Evolutionary conservation across 2,888 invertebrate genomes (phyloP), one percentile per base, ranked within the genome.

Genomic region (Eustalomyia histrio): DNA sequence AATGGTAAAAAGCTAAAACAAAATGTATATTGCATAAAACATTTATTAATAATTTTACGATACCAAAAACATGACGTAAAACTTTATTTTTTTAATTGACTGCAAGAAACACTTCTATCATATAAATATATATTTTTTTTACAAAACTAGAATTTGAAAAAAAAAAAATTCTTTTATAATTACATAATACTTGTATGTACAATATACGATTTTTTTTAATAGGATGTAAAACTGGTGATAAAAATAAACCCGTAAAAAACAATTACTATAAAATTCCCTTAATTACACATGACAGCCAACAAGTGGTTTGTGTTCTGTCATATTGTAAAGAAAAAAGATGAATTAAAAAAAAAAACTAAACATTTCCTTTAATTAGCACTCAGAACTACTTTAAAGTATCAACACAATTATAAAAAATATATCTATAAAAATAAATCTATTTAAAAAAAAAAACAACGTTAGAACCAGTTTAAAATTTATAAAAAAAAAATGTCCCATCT

Each of bases 241-340:
- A 76, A 61, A 64, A 58, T 21, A 50, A n/a, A 24, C n/a, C 2
- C 24, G 43, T 18, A 29, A 17, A 53, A 14, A 61, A 35, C 18
- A 43, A 14, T 21, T 14, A 33, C 0, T 35, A 50, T 47, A 61
- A 55, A 72, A 67, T 57, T 71, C 18, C 57, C 52, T 29, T 73
- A 73, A 68, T 73, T 58, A 72, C 57, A 67, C 16, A 64, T 76
- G 80, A 80, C 76, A 80, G 53, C 47, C 21, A 73, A 69, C 80
- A 76, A 80, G 76, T 39, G 39, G 39, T 39, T 39, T 39, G 12
- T 39, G 12, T 12, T 39, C 39, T 39, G 12, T 12, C 39, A 39
- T 39, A 12, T 39, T 39, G 12, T 39, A 39, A 12, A 39, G 14
- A 35, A 67, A 43, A 14, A 65, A 53, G 33, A 71, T 24, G 33